A percentile compares a stretch with the other conserved stretches of the same genome.
Evolutionary conservation across 2,797 vertebrate species (phyloP).

Genomic region (Hyperoplus lanceolatus): DNA sequence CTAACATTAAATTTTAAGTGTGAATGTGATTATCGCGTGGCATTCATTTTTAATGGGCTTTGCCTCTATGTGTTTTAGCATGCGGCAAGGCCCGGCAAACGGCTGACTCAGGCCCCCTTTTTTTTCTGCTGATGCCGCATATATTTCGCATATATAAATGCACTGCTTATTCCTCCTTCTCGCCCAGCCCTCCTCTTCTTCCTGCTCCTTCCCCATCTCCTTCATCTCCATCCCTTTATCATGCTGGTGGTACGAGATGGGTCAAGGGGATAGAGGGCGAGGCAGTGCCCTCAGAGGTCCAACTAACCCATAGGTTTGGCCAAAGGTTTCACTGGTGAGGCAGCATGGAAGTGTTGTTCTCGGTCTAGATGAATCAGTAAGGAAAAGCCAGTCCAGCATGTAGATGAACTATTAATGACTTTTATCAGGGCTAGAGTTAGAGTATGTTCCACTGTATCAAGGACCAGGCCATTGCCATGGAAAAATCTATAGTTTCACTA

Average conservation of each 20-base stretch:
- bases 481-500: conserved; percentile 11
- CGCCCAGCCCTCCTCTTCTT: conserved; percentile 59
- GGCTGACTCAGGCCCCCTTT: conserved; percentile 83
- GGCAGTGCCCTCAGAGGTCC: conserved; percentile 67
- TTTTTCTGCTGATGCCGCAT: conserved; percentile 86
- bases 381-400: conserved; percentile 42
- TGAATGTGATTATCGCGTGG: conserved; percentile 88
- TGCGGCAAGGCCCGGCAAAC: conserved; percentile 82
- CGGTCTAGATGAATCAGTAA: conserved; percentile 37
- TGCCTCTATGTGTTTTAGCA: conserved; percentile 90
- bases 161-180: conserved; percentile 83
- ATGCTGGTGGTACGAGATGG: conserved; percentile 63
- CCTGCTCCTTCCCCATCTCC: conserved; percentile 53
- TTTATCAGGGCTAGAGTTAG: conserved; percentile 14
- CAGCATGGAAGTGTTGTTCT: conserved; percentile 52
- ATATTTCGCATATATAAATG: conserved; percentile 86
- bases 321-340: conserved; percentile 52
- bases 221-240: conserved; percentile 76
- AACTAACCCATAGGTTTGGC: conserved; percentile 59
- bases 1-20: conserved; percentile 89
- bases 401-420: conserved; percentile 63
- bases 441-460: neutral
- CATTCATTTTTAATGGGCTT: conserved; percentile 92
- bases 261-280: conserved; percentile 66
- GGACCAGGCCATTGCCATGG: neutral